phyloP scores from a whole-genome alignment of 92 coral and sea anemone genomes.

The Zoanthus gigantus region DNA sequence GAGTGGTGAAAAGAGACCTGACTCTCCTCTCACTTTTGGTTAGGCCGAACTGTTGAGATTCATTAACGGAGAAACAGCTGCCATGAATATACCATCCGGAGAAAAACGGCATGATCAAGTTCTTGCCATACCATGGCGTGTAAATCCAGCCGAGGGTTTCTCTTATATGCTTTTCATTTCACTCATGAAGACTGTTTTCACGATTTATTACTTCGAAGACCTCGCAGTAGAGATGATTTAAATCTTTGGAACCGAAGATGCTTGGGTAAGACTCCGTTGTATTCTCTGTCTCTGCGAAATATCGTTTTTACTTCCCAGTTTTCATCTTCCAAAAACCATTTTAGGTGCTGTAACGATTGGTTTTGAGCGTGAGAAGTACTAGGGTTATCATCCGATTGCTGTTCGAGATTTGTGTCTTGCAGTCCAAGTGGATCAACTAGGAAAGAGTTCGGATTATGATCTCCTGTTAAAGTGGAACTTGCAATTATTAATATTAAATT shows the following conservation, averaged over 20 bases:
- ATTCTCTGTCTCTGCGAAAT: not conserved
- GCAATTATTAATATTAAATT: slow-evolving; percentile 19
- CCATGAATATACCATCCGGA: too few relatives aligned
- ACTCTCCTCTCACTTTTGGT: too few relatives aligned
- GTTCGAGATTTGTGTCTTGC: not conserved
- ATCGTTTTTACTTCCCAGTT: not conserved
- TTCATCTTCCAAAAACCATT: slow-evolving; percentile 2
- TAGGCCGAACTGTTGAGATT: too few relatives aligned
- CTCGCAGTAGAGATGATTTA: not conserved
- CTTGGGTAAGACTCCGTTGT: not conserved
- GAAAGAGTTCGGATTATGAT: not conserved
- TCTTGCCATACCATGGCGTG: too few relatives aligned
- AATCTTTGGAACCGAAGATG: slow-evolving; percentile 21
- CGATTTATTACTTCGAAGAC: not conserved
- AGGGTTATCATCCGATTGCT: not conserved
- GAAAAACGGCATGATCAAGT: too few relatives aligned
- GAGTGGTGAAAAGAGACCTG: too few relatives aligned
- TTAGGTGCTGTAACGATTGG: not conserved
- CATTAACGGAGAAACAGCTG: too few relatives aligned
- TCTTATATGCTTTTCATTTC: too few relatives aligned
- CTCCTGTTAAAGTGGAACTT: not conserved
- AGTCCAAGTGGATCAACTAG: not conserved
- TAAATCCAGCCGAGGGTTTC: too few relatives aligned
- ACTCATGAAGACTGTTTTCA: too few relatives aligned
- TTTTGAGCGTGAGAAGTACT: not conserved